Evolutionary conservation across 2,113 vertebrate genomes (phyloP).

Genomic region (rat (Rattus norvegicus)): GRCr8 NC_086032.1:34930001-34930500

Average conservation of each 20-base stretch:
- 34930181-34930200: constrained; percentile 54
- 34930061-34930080: constrained; percentile 46
- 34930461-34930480: constrained; percentile 60
- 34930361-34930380: constrained; percentile 24
- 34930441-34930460: constrained; percentile 46
- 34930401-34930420: constrained; percentile 17
- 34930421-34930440: not conserved
- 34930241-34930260: not conserved
- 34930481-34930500: constrained; percentile 28
- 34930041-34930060: not conserved
- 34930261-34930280: not conserved
- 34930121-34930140: constrained; percentile 54
- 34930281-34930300: not conserved
- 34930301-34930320: not conserved
- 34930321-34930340: not conserved
- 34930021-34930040: constrained; percentile 69
- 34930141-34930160: constrained; percentile 40
- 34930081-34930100: constrained; percentile 47
- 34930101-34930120: constrained; percentile 45
- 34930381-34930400: constrained; percentile 32
- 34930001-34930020: constrained; percentile 78
- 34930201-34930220: constrained; percentile 33
- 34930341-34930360: constrained; percentile 31
- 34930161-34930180: constrained; percentile 54
- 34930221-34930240: constrained; percentile 38